Conservation (phyloP, 2,888 invertebrate species). For the Cephus pygmeus region DNA sequence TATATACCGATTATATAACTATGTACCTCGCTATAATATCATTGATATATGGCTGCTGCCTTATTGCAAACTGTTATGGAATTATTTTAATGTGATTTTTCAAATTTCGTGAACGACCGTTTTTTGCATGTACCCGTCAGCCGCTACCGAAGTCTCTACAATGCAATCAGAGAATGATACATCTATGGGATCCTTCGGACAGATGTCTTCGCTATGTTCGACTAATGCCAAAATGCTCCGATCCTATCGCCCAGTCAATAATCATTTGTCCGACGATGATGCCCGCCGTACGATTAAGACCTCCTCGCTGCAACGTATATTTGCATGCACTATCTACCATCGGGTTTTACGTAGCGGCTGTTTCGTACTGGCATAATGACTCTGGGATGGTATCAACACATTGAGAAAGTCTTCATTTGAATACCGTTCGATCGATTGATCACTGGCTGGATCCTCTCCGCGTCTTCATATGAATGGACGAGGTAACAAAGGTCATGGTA, state of each 20-base stretch:
- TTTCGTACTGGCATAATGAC: constrained; percentile 3
- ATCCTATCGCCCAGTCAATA: constrained; percentile 34
- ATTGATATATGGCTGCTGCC: not conserved
- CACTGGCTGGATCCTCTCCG: not conserved
- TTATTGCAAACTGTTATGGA: not conserved
- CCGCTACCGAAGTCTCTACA: not conserved
- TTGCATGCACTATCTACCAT: constrained; percentile 27
- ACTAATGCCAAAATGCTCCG: not conserved
- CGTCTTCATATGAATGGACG: not conserved
- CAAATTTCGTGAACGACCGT: not conserved
- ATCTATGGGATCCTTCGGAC: not conserved
- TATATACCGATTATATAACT: not conserved
- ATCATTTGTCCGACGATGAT: constrained; percentile 34
- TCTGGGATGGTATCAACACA: not conserved
- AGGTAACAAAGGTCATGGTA: not conserved
- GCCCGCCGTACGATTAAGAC: constrained; percentile 23
- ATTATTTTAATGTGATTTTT: not conserved
- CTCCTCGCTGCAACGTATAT: constrained; percentile 10
- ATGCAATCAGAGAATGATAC: not conserved
- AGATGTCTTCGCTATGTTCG: not conserved
- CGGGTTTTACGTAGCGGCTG: constrained; percentile 13
- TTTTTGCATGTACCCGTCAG: not conserved
- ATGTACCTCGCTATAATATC: not conserved
- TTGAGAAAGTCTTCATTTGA: constrained; percentile 5
- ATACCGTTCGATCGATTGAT: not conserved